Evolutionary conservation across 1,140 invertebrate species (phyloP).

Genomic region (Manduca sexta): DNA sequence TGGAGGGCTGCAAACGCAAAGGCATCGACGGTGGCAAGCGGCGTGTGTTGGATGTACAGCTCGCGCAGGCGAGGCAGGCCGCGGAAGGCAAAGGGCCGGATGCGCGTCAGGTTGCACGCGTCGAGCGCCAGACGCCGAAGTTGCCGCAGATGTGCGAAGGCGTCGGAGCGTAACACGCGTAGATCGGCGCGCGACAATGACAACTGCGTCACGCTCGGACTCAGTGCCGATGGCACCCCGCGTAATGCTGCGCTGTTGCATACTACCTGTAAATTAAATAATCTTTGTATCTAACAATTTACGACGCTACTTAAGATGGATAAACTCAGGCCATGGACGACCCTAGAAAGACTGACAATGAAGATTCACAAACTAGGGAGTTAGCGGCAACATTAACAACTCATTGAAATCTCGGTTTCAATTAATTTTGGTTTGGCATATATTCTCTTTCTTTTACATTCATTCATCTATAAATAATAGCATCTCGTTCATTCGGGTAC

Average conservation of each 20-base stretch:
- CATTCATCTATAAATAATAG: too few relatives aligned
- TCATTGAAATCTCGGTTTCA: too few relatives aligned
- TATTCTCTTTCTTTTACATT: too few relatives aligned
- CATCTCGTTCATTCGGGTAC: too few relatives aligned
- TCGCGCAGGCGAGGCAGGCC: conserved; percentile 83
- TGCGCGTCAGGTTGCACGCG: conserved; percentile 85
- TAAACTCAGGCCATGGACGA: too few relatives aligned
- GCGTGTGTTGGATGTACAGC: conserved; percentile 87
- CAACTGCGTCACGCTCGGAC: conserved; percentile 83
- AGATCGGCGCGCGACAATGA: conserved; percentile 88
- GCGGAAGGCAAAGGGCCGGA: conserved; percentile 87
- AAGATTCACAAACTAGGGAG: too few relatives aligned
- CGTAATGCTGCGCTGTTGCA: conserved; percentile 87
- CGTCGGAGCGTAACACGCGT: conserved; percentile 83
- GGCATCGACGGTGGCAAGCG: conserved; percentile 81
- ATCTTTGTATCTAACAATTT: too few relatives aligned
- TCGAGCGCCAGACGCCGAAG: conserved; percentile 84
- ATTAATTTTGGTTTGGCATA: too few relatives aligned
- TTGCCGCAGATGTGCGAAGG: conserved; percentile 81
- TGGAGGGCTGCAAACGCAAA: conserved; percentile 88
- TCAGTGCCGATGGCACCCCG: conserved; percentile 83
- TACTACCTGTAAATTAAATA: conserved; percentile 79
- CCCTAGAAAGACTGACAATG: too few relatives aligned
- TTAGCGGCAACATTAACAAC: too few relatives aligned
- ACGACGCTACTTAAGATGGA: too few relatives aligned